These are phyloP conservation scores for Palloptera scutellata DNA, from an alignment of 2,888 invertebrate genomes.

Conservation along the genomic window DNA sequence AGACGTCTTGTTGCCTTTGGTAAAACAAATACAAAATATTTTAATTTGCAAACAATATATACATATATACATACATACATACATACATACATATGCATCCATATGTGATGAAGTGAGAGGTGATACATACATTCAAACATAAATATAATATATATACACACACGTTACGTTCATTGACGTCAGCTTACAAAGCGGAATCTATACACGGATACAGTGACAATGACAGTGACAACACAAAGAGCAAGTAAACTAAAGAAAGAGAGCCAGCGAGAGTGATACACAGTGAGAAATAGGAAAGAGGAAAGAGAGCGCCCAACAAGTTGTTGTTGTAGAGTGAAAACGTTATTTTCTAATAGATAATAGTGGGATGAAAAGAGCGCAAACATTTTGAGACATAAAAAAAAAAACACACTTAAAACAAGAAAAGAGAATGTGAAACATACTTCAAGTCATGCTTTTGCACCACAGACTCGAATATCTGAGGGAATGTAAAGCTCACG, in stretches of 20 bases:
- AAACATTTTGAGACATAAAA: not conserved
- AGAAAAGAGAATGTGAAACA: slow-evolving; percentile 6
- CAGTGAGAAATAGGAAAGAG: not conserved
- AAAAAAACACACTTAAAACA: not conserved
- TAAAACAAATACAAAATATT: no score
- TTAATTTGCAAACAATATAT: not conserved
- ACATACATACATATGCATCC: not conserved
- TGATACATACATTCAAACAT: not conserved
- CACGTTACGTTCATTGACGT: not conserved
- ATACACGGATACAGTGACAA: slow-evolving; percentile 4
- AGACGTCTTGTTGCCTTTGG: no score
- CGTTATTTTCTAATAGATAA: no score
- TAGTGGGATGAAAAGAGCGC: no score
- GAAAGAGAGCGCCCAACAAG: no score
- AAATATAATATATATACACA: not conserved
- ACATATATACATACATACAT: not conserved
- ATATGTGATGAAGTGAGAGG: slow-evolving; percentile 19
- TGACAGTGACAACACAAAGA: not conserved
- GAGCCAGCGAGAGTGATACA: not conserved
- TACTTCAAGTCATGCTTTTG: not conserved
- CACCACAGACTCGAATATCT: no score
- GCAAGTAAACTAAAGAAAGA: not conserved
- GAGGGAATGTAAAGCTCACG: no score
- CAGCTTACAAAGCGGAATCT: not conserved
- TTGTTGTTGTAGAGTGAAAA: no score